Conservation (phyloP, 2,888 invertebrate species). For the Archips xylosteana region DNA sequence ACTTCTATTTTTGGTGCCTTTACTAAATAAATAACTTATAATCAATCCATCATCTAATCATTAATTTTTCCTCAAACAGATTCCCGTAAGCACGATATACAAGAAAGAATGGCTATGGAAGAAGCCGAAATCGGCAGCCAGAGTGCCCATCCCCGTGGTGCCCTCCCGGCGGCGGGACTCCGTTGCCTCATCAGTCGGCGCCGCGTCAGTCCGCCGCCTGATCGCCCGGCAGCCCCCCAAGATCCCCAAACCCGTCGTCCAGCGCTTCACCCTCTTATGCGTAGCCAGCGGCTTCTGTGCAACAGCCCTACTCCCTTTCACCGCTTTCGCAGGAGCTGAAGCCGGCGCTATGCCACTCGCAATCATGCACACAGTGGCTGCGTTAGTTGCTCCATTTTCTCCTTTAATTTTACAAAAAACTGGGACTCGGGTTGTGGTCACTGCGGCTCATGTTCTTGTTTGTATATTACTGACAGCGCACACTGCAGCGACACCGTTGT, state of each 20-base stretch:
- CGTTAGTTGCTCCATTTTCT: constrained; percentile 82
- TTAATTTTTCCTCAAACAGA: constrained; percentile 53
- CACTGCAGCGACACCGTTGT: constrained; percentile 69
- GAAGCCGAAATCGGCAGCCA: constrained; percentile 65
- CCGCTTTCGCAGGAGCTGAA: constrained; percentile 79
- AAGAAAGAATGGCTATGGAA: constrained; percentile 82
- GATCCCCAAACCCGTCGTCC: constrained; percentile 79
- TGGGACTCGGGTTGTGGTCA: constrained; percentile 70
- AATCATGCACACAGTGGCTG: constrained; percentile 86
- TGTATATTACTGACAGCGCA: constrained; percentile 87
- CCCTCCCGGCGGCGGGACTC: constrained; percentile 87
- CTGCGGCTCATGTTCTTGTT: constrained; percentile 83
- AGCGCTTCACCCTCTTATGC: constrained; percentile 83
- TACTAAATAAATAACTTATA: no score
- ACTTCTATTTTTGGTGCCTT: no score
- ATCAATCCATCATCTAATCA: no score
- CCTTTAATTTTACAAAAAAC: constrained; percentile 76
- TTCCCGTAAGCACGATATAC: constrained; percentile 75
- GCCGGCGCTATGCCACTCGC: constrained; percentile 88
- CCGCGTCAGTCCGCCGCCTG: constrained; percentile 91
- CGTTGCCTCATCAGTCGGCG: constrained; percentile 90
- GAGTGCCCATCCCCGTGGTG: constrained; percentile 52
- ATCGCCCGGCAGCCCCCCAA: constrained; percentile 84
- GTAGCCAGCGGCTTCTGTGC: constrained; percentile 87
- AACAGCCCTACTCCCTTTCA: constrained; percentile 87